phyloP scores from a whole-genome alignment of 1,140 invertebrate genomes.

The Pemphigus obesinymphae region DNA sequence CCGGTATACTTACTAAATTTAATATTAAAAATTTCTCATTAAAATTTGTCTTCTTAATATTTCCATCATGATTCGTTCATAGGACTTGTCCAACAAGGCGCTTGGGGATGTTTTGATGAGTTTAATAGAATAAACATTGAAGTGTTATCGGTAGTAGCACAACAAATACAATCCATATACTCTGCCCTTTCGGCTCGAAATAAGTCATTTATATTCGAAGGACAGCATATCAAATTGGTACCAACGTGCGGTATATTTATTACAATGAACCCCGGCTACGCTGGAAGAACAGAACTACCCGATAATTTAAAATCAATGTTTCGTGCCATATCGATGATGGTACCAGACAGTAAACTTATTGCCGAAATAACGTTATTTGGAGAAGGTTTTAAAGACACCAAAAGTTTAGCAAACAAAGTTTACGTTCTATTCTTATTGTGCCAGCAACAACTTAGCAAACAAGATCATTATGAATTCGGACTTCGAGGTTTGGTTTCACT shows the following conservation, averaged over 20 bases:
- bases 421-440: constrained; percentile 67
- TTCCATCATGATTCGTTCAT: constrained; percentile 42
- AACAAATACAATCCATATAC: constrained; percentile 71
- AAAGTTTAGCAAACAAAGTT: constrained; percentile 73
- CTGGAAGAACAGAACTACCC: constrained; percentile 80
- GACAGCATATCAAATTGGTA: constrained; percentile 66
- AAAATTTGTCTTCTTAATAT: neutral
- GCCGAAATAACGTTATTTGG: constrained; percentile 84
- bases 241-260: constrained; percentile 80
- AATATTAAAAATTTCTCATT: no score
- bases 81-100: constrained; percentile 70
- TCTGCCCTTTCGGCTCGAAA: constrained; percentile 63
- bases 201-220: constrained; percentile 74
- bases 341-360: constrained; percentile 82
- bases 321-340: constrained; percentile 90
- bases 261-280: constrained; percentile 90
- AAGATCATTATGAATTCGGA: constrained; percentile 84
- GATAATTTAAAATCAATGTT: constrained; percentile 92
- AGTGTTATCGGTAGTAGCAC: constrained; percentile 81
- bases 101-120: constrained; percentile 86
- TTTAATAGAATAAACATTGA: constrained; percentile 88
- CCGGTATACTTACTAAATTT: neutral
- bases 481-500: constrained; percentile 74
- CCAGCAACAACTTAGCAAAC: constrained; percentile 69
- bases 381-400: constrained; percentile 77